Evolutionary conservation across 2,888 invertebrate genomes (phyloP), one percentile per base, ranked within the genome.

Genomic region (Agonopterix subpropinquella): DNA sequence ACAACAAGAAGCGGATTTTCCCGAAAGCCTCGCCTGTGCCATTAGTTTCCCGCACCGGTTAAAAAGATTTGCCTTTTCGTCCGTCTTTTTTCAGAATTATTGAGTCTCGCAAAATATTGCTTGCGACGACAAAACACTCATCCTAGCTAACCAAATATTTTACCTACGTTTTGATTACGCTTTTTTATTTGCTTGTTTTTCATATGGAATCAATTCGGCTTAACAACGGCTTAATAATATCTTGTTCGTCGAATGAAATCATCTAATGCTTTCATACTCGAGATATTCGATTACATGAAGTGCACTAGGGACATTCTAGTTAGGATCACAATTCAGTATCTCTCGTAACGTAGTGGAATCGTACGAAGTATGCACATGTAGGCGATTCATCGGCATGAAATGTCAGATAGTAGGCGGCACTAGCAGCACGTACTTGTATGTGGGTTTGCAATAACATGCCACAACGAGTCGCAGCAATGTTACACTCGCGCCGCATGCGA

Each of bases 371-470:
- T 77, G 76, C 65, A 69, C 75, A 73, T 79, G 77, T 72, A 78
- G 73, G 70, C 68, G 68, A 80, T 81, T 83, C 83, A 86, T 85
- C 75, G 84, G 83, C 78, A 85, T 84, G 85, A 86, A 86, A 85
- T 83, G 85, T 84, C 84, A 81, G 83, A 80, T 77, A 82, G 81
- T 79, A 80, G 73, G 77, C 28, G 28, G 28, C 28, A 28, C 28
- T 74, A 68, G 73, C 61, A 70, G 72, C 77, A 80, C 79, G 83
- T 86, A 84, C 82, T 85, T 78, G 83, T 86, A 84, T 83, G 85
- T 78, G 79, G 83, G 80, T 82, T 85, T 79, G 87, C 84, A 88
- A 88, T 88, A 88, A 88, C 87, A 88, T 85, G 83, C 86, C 86
- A 76, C 84, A 79, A 80, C 75, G 82, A 80, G 77, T 85, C 77